These are phyloP conservation scores for Amphiprion ocellaris DNA, from an alignment of 2,113 vertebrate species.

Conservation along the genomic window DNA sequence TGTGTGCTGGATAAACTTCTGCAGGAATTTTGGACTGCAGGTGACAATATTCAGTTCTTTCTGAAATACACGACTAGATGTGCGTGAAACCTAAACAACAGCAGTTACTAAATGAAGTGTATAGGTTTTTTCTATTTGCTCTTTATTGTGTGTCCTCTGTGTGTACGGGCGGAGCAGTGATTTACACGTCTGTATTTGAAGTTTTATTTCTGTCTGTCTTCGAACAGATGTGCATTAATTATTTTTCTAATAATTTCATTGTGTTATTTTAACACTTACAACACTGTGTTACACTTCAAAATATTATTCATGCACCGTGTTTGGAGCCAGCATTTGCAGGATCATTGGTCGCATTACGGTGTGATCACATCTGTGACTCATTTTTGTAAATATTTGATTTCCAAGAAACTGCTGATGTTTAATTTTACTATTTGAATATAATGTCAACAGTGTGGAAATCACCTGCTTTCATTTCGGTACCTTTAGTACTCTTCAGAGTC, in stretches of 20 bases:
- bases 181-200: not conserved
- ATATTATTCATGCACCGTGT: slow-evolving; percentile 3
- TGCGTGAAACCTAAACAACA: too few species aligned
- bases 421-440: slow-evolving; percentile 7
- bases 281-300: not conserved
- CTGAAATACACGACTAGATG: too few species aligned
- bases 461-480: slow-evolving; percentile 5
- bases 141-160: slow-evolving; percentile 1
- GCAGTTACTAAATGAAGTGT: too few species aligned
- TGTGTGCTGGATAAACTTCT: not conserved
- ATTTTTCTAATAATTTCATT: not conserved
- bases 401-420: slow-evolving; percentile 13
- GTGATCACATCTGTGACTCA: slow-evolving; percentile 48
- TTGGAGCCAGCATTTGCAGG: slow-evolving; percentile 30
- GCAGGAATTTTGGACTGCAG: not conserved
- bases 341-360: slow-evolving; percentile 42
- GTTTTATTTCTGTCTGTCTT: not conserved
- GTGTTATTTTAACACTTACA: not conserved
- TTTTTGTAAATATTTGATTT: slow-evolving; percentile 45
- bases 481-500: not conserved
- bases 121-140: not conserved
- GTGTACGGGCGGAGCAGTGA: not conserved
- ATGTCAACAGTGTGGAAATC: not conserved
- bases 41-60: not conserved
- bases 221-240: not conserved